Base-by-base conservation (phyloP, 2,113 vertebrate species). In the Prunella himalayana region DNA sequence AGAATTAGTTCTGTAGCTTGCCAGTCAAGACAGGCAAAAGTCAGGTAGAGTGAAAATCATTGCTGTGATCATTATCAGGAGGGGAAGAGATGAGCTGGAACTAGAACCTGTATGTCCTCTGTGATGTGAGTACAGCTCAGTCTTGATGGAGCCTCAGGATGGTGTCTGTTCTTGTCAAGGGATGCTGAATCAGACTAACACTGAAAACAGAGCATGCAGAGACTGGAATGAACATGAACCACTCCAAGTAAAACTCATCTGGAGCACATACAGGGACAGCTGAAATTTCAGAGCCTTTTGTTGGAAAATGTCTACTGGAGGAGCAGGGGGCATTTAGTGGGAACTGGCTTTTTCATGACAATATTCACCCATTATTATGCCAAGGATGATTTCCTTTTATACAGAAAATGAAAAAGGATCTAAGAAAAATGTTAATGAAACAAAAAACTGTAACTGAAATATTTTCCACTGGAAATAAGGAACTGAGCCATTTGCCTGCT, bases 391-490 rank as follows among this genome's bases (percentile, higher is more conserved):
- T 92, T 94, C 45, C 41, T 93, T 93, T 93, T 92, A 95, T 88
- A 86, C 85, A 90, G 63, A 95, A 94, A 94, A 96, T 80, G 8
- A 83, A 85, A 91, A 86, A 65, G 41, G n/a, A 88, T 90, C 90
- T 95, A 90, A 96, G 92, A 78, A 86, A 94, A 86, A 84, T 60
- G 79, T 64, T 82, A 82, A 90, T 94, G 82, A 83, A 86, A 90
- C n/a, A 21, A 54, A 68, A 64, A 57, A 12, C 31, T 20, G 66
- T 73, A 82, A 80, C n/a, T 91, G 64, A 88, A 94, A 82, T 84
- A 81, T 93, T 94, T 97, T 96, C 94, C 80, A 88, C 31, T 93
- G 92, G 92, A 94, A 96, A 92, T 77, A 75, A 84, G 54, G 72
- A 93, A 86, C 68, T 4, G 71, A 94, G 88, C 91, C 94, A 94